phyloP scores from a whole-genome alignment of 1,140 invertebrate species.

The Bombus impatiens region DNA sequence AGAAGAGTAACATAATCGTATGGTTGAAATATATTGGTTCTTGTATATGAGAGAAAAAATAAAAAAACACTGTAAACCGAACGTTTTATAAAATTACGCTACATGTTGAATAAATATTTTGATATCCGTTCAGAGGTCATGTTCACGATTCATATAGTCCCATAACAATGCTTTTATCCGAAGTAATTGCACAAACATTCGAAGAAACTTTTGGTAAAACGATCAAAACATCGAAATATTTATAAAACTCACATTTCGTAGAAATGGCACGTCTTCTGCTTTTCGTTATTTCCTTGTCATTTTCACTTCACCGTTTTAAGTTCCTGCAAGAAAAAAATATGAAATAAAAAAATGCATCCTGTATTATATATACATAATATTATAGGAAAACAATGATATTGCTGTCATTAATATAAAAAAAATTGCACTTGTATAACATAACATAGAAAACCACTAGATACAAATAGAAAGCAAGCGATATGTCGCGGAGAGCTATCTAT shows the following conservation, averaged over 20 bases:
- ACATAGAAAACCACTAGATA: too few relatives aligned
- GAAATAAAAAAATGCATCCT: neutral
- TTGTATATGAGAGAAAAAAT: neutral
- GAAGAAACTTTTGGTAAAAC: neutral
- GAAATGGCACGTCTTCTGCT: neutral
- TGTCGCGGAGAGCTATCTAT: too few relatives aligned
- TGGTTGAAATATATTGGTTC: too few relatives aligned
- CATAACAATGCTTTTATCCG: neutral
- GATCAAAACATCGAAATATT: fast-evolving
- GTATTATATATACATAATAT: too few relatives aligned
- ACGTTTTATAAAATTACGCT: neutral
- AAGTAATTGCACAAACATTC: neutral
- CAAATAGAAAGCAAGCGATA: too few relatives aligned
- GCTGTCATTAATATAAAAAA: too few relatives aligned
- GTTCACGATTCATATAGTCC: neutral
- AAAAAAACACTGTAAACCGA: neutral
- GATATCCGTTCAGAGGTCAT: neutral
- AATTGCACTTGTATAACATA: too few relatives aligned
- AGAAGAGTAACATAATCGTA: neutral
- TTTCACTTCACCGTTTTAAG: too few relatives aligned
- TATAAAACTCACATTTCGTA: neutral
- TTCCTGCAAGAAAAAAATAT: neutral
- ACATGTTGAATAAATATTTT: neutral
- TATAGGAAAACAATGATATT: too few relatives aligned
- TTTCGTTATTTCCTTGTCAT: neutral